Evolutionary conservation across 2,797 vertebrate genomes (phyloP).

Genomic region (Lutjanus campechanus): DNA sequence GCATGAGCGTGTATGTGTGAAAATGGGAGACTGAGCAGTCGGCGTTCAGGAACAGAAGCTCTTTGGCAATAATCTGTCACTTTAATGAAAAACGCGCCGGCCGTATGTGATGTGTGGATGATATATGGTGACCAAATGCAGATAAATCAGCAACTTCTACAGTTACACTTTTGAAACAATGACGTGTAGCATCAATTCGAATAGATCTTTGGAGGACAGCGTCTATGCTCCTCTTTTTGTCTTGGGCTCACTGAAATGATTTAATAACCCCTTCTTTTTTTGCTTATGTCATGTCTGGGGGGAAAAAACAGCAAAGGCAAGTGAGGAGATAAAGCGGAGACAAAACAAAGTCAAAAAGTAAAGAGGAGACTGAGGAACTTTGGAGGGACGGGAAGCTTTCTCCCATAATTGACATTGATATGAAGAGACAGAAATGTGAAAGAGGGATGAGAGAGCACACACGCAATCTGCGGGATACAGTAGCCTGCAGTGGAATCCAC

Average conservation of each 20-base stretch:
- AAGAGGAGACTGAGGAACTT: constrained; percentile 56
- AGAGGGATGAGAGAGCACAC: constrained; percentile 59
- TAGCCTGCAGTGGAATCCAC: constrained; percentile 61
- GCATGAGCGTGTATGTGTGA: constrained; percentile 46
- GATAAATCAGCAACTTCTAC: constrained; percentile 84
- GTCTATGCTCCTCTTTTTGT: constrained; percentile 56
- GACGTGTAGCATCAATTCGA: constrained; percentile 81
- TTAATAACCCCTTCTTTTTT: constrained; percentile 78
- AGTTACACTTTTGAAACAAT: constrained; percentile 80
- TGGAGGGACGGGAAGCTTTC: constrained; percentile 43
- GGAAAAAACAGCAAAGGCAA: constrained; percentile 36
- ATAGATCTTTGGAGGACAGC: constrained; percentile 57
- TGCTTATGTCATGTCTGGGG: constrained; percentile 78
- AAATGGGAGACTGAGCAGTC: constrained; percentile 29
- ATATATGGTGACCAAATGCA: constrained; percentile 77
- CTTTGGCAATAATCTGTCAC: constrained; percentile 80
- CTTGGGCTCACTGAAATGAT: constrained; percentile 74
- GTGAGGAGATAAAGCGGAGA: constrained; percentile 48
- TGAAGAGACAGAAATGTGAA: constrained; percentile 56
- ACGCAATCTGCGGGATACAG: constrained; percentile 57
- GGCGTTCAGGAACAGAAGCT: constrained; percentile 65
- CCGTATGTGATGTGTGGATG: constrained; percentile 78
- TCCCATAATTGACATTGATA: constrained; percentile 63
- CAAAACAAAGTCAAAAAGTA: constrained; percentile 72
- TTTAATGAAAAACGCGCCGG: constrained; percentile 80